A percentile compares a stretch with the other conserved stretches of the same genome.
Evolutionary conservation across 1,140 invertebrate species (phyloP).

Genomic region (Camponotus pennsylvanicus): DNA sequence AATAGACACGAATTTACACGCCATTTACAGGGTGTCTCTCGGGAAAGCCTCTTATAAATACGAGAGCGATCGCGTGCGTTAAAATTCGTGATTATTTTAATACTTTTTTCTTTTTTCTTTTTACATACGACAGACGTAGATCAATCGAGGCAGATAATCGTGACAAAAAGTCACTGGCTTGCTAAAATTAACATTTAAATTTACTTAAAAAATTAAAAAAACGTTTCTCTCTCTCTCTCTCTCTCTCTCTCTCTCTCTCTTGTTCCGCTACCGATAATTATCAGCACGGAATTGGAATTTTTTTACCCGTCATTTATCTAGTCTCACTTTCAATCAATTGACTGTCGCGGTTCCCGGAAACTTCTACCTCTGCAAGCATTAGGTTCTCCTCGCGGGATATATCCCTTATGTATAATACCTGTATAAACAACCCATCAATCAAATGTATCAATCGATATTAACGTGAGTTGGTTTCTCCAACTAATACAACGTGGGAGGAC

Average conservation of each 20-base stretch:
- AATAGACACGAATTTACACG: conserved; percentile 8
- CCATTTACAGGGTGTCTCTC: conserved; percentile 19
- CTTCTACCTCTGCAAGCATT: not conserved
- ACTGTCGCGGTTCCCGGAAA: not conserved
- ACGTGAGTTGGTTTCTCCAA: not conserved
- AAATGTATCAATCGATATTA: conserved; percentile 53
- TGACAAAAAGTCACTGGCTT: no score
- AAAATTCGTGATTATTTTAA: not conserved
- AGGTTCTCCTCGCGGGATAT: conserved; percentile 1
- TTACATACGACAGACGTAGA: no score
- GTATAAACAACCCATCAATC: conserved; percentile 59
- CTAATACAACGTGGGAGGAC: not conserved
- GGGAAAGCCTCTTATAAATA: not conserved
- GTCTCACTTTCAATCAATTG: conserved; percentile 16
- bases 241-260: no score
- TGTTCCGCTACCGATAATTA: no score
- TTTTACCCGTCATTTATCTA: no score
- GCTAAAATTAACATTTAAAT: no score
- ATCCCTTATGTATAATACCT: conserved; percentile 11
- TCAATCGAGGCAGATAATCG: no score
- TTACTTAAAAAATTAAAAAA: no score
- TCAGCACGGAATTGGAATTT: no score
- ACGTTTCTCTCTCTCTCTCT: no score
- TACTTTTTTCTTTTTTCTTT: no score
- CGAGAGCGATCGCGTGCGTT: conserved; percentile 8